A percentile compares a stretch with the other conserved stretches of the same genome.
Evolutionary conservation across 1,140 invertebrate genomes (phyloP).

Genomic region (Zophobas atratus): DNA sequence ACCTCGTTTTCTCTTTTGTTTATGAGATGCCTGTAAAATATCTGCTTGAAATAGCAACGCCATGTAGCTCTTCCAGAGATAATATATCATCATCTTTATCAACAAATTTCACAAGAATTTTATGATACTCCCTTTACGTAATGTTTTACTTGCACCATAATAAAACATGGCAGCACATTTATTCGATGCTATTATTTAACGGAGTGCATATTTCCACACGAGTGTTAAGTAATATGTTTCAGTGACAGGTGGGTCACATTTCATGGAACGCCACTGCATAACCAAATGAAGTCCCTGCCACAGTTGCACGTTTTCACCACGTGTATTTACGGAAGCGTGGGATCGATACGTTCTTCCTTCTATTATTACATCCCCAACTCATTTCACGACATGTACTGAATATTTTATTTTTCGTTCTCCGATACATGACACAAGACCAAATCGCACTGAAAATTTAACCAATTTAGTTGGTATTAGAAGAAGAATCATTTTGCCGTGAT

Average conservation of each 20-base stretch:
- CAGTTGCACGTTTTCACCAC: slow-evolving; percentile 34
- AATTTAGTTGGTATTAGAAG: neutral
- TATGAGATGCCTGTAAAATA: too few species aligned
- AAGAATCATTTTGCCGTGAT: neutral
- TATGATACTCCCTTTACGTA: neutral
- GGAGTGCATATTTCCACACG: slow-evolving; percentile 25
- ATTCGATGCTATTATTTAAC: slow-evolving; percentile 32
- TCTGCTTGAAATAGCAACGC: neutral
- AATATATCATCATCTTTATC: slow-evolving; percentile 5
- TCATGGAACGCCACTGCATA: slow-evolving; percentile 28
- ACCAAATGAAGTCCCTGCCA: slow-evolving; percentile 27
- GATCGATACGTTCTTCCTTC: slow-evolving; percentile 37
- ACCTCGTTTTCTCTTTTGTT: too few species aligned
- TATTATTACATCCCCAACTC: slow-evolving; percentile 43
- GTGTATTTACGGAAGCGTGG: slow-evolving; percentile 33
- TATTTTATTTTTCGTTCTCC: slow-evolving; percentile 34
- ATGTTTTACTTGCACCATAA: slow-evolving; percentile 15
- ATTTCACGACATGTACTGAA: slow-evolving; percentile 39
- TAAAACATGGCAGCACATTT: slow-evolving; percentile 25
- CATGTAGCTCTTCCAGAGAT: neutral
- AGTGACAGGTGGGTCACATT: slow-evolving; percentile 36
- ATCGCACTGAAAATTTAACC: slow-evolving; percentile 29
- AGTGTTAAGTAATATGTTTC: slow-evolving; percentile 37
- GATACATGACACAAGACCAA: slow-evolving; percentile 7
- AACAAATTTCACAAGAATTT: slow-evolving; percentile 2